Conservation (phyloP, 1,140 invertebrate genomes). For the Ooceraea biroi region DNA sequence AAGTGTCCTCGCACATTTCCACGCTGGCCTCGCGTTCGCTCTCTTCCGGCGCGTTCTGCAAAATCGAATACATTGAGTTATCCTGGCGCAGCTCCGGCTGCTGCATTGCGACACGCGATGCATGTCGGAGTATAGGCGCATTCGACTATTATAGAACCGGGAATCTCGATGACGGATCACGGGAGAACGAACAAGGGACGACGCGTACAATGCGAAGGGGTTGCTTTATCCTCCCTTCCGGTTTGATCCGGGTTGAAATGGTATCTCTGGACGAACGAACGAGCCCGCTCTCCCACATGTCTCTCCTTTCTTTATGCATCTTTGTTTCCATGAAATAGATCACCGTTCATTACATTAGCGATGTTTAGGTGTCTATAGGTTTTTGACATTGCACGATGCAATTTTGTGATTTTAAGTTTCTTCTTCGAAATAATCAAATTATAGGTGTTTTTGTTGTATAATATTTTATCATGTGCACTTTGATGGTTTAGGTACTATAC, state of each 20-base stretch:
- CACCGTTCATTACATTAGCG: neutral
- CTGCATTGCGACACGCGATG: conserved; percentile 58
- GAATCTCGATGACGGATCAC: conserved; percentile 21
- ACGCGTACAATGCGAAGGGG: conserved; percentile 30
- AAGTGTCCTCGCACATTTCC: neutral
- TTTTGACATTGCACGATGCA: neutral
- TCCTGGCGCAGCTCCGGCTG: conserved; percentile 32
- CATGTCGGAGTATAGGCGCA: conserved; percentile 8
- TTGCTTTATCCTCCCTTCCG: conserved; percentile 27
- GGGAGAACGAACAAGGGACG: neutral
- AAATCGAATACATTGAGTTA: conserved; percentile 24
- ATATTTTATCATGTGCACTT: no score
- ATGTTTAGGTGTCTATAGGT: neutral
- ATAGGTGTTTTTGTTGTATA: no score
- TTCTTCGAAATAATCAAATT: no score
- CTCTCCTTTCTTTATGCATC: neutral
- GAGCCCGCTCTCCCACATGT: neutral
- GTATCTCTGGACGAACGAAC: conserved; percentile 31
- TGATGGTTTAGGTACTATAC: no score
- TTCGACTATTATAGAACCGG: conserved; percentile 16
- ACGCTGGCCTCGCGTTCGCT: neutral
- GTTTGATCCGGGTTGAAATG: conserved; percentile 29
- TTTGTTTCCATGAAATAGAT: conserved; percentile 21
- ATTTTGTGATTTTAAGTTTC: no score
- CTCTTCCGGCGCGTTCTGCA: neutral